Conservation (phyloP, 2,888 invertebrate species). For the Mycalesis mineus region DNA sequence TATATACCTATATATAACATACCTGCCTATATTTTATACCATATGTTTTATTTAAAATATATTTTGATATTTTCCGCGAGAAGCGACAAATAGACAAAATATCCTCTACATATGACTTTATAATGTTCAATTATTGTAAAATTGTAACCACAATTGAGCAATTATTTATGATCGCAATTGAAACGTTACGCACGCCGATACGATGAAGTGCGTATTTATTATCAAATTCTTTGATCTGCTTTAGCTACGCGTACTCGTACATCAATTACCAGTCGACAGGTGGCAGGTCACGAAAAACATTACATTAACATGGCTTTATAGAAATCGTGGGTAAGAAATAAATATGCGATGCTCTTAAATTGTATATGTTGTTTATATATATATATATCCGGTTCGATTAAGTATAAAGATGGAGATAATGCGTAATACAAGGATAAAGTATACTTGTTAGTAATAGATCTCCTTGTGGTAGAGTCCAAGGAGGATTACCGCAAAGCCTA, state of each 20-base stretch:
- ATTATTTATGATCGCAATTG: neutral
- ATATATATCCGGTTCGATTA: conserved; percentile 42
- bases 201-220: neutral
- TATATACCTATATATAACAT: too few species aligned
- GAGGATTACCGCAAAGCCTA: too few species aligned
- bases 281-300: conserved; percentile 49
- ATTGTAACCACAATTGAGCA: neutral
- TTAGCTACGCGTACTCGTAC: conserved; percentile 11
- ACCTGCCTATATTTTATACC: too few species aligned
- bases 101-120: too few species aligned
- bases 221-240: conserved; percentile 26
- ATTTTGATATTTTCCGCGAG: too few species aligned
- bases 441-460: too few species aligned
- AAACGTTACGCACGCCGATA: neutral
- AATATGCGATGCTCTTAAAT: conserved; percentile 52
- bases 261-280: conserved; percentile 28
- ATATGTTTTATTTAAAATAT: too few species aligned
- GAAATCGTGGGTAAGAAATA: conserved; percentile 48
- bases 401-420: too few species aligned
- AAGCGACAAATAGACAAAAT: too few species aligned
- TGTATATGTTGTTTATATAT: conserved; percentile 42
- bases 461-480: too few species aligned
- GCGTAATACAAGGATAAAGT: too few species aligned
- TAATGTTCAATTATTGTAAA: too few species aligned
- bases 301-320: conserved; percentile 46